phyloP scores from a whole-genome alignment of 2,888 invertebrate species.

The Epinotia bilunana region DNA sequence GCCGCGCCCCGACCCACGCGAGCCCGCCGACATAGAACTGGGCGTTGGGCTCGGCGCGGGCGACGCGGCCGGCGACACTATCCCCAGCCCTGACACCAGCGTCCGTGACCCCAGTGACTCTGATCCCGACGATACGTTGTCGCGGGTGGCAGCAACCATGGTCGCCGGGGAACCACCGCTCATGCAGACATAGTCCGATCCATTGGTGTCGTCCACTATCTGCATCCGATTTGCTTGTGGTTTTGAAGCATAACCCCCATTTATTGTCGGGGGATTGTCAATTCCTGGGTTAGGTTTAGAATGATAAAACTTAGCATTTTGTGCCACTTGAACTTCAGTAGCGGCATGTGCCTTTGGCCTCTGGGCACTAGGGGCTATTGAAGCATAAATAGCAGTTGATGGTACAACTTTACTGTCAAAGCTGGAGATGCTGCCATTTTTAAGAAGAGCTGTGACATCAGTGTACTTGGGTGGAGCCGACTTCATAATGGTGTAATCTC shows the following conservation, averaged over 20 bases:
- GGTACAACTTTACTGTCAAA: slow-evolving; percentile 80
- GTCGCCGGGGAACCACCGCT: slow-evolving; percentile 87
- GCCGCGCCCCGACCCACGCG: slow-evolving; percentile 81
- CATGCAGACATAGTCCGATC: slow-evolving; percentile 93
- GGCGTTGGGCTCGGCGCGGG: slow-evolving; percentile 88
- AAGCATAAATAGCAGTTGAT: slow-evolving; percentile 82
- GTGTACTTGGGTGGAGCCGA: slow-evolving; percentile 80
- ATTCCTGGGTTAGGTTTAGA: slow-evolving; percentile 82
- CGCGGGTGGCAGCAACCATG: slow-evolving; percentile 75
- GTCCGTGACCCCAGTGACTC: slow-evolving; percentile 74
- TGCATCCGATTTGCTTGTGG: slow-evolving; percentile 71
- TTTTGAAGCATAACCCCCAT: slow-evolving; percentile 70
- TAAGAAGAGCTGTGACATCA: slow-evolving; percentile 74
- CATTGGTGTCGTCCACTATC: slow-evolving; percentile 89
- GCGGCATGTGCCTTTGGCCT: slow-evolving; percentile 82
- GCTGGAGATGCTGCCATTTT: slow-evolving; percentile 69
- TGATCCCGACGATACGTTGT: slow-evolving; percentile 71
- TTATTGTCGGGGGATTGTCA: slow-evolving; percentile 67
- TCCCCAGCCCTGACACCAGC: slow-evolving; percentile 73
- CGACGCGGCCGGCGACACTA: slow-evolving; percentile 82
- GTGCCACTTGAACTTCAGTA: slow-evolving; percentile 82
- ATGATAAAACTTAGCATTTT: slow-evolving; percentile 84
- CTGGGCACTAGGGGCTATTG: slow-evolving; percentile 82
- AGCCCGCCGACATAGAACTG: slow-evolving; percentile 85
- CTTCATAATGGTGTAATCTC: slow-evolving; percentile 81